Evolutionary conservation across 2,888 invertebrate species (phyloP).

Genomic region (Drosophila merina): DNA sequence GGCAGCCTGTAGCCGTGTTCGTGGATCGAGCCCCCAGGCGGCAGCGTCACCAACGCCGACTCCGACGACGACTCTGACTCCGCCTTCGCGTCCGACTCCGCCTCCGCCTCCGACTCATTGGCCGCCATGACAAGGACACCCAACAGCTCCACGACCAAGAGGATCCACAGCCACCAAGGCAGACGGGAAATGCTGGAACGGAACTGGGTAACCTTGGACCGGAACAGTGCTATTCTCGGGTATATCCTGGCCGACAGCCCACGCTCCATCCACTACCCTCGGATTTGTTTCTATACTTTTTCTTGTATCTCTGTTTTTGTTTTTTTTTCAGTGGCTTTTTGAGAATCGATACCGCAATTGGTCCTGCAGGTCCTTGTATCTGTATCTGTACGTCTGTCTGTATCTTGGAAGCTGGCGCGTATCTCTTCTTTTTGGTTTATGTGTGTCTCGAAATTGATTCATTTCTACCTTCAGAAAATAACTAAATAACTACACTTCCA

Average conservation of each 20-base stretch:
- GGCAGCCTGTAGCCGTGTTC: conserved; percentile 6
- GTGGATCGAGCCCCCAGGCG: not conserved
- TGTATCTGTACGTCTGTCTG: not conserved
- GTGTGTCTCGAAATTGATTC: conserved; percentile 1
- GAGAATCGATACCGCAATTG: not conserved
- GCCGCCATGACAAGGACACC: not conserved
- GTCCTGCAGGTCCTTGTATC: not conserved
- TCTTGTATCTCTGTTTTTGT: not conserved
- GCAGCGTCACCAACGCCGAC: no score
- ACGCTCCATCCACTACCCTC: not conserved
- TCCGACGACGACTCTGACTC: no score
- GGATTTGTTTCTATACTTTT: not conserved
- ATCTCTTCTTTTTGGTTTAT: not conserved
- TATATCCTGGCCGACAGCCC: not conserved
- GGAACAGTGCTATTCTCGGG: not conserved
- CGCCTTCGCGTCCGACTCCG: not conserved
- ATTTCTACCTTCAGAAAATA: conserved; percentile 3
- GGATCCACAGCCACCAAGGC: not conserved
- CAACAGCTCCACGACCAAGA: not conserved
- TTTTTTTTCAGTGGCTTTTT: not conserved
- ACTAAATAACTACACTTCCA: not conserved
- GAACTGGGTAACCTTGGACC: not conserved
- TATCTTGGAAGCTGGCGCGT: not conserved
- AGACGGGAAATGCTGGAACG: not conserved
- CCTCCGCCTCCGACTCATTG: not conserved